These are phyloP conservation scores for Endomychus coccineus DNA, from an alignment of 2,888 invertebrate genomes.

Conservation along the genomic window DNA sequence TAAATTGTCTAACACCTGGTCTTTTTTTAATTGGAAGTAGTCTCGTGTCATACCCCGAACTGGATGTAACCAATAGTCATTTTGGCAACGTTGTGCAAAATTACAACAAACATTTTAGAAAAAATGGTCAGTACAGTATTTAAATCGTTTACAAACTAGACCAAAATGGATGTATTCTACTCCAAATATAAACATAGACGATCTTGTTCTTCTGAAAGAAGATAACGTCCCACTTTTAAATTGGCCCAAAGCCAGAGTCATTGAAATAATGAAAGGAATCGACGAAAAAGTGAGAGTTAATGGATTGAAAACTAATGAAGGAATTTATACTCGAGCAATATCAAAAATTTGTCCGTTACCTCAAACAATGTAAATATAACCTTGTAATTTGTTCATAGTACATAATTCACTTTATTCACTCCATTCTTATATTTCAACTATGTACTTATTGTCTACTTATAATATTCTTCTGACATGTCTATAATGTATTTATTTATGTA, in stretches of 20 bases:
- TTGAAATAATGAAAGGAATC: background rate
- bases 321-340: background rate
- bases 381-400: too few relatives aligned
- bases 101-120: slow-evolving; percentile 23
- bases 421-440: too few relatives aligned
- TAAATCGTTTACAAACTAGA: slow-evolving; percentile 22
- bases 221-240: slow-evolving; percentile 1
- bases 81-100: slow-evolving; percentile 23
- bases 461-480: too few relatives aligned
- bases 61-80: slow-evolving; percentile 16
- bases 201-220: slow-evolving; percentile 5
- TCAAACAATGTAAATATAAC: too few relatives aligned
- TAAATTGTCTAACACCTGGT: slow-evolving; percentile 22
- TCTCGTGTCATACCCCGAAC: too few relatives aligned
- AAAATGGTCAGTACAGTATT: slow-evolving; percentile 24
- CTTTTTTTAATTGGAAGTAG: slow-evolving; percentile 28
- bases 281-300: slow-evolving; percentile 4
- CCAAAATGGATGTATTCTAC: slow-evolving; percentile 15
- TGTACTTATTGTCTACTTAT: too few relatives aligned
- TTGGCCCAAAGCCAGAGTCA: slow-evolving; percentile 5
- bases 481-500: too few relatives aligned
- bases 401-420: too few relatives aligned
- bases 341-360: background rate
- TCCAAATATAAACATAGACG: slow-evolving; percentile 1
- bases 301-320: background rate